Conservation (phyloP, 2,888 invertebrate genomes). For the Cenopis cana region DNA sequence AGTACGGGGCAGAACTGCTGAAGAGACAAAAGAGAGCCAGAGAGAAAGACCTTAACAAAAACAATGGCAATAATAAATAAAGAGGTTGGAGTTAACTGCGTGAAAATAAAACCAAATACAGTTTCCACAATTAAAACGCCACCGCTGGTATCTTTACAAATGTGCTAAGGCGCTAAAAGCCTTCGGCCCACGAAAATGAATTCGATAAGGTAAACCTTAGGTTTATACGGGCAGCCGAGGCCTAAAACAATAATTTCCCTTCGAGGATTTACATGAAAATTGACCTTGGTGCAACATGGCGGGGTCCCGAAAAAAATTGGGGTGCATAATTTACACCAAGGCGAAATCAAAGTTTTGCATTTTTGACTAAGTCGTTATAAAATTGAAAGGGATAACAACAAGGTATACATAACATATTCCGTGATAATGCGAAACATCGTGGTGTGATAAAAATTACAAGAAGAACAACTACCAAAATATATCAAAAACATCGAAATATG, state of each 20-base stretch:
- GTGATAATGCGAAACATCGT: no score
- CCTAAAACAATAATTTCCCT: constrained; percentile 53
- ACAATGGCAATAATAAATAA: no score
- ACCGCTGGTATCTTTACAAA: constrained; percentile 15
- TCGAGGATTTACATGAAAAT: constrained; percentile 43
- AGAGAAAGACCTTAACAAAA: no score
- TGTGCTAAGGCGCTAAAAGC: constrained; percentile 45
- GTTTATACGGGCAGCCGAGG: constrained; percentile 52
- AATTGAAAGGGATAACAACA: no score
- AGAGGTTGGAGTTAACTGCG: background rate
- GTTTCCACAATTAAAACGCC: constrained; percentile 1
- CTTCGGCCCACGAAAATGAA: constrained; percentile 51
- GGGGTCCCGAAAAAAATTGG: background rate
- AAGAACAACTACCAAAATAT: no score
- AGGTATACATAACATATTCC: no score
- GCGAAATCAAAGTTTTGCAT: background rate
- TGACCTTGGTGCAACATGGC: constrained; percentile 18
- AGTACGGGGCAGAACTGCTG: no score
- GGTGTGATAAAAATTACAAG: no score
- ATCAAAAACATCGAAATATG: no score
- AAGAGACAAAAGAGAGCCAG: no score
- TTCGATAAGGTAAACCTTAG: constrained; percentile 55
- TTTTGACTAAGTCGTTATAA: background rate
- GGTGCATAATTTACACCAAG: background rate
- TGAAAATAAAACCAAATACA: background rate